Conservation (phyloP, 2,888 invertebrate genomes). For the Polymixis flavicincta region DNA sequence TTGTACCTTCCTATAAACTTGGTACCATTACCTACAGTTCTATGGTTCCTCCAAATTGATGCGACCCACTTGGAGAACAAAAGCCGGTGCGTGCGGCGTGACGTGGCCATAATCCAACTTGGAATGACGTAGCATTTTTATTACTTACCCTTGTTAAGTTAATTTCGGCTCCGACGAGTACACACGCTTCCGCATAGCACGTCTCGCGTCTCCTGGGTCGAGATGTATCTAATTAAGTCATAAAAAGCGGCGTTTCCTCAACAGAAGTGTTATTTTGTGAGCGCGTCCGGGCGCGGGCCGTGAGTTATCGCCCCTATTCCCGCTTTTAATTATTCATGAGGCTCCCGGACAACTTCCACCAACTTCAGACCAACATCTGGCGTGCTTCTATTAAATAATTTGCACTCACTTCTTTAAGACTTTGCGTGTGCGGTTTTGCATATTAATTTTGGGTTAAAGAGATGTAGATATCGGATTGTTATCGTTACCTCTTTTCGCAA, state of each 20-base stretch:
- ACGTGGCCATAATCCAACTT: constrained; percentile 56
- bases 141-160: constrained; percentile 75
- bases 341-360: constrained; percentile 80
- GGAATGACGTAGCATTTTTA: constrained; percentile 67
- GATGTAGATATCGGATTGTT: constrained; percentile 17
- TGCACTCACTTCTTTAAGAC: constrained; percentile 80
- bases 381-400: constrained; percentile 84
- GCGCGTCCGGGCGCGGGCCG: constrained; percentile 69
- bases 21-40: constrained; percentile 33
- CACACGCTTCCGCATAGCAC: constrained; percentile 73
- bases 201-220: constrained; percentile 68
- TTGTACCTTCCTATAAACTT: constrained; percentile 20
- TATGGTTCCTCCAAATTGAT: constrained; percentile 39
- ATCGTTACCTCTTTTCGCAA: constrained; percentile 12
- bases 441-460: constrained; percentile 63
- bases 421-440: constrained; percentile 70
- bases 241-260: constrained; percentile 83
- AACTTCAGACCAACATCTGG: constrained; percentile 83
- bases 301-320: constrained; percentile 85
- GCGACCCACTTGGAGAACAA: constrained; percentile 60
- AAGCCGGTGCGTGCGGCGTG: constrained; percentile 49
- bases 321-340: constrained; percentile 88
- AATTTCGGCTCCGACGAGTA: constrained; percentile 75
- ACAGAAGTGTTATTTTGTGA: constrained; percentile 82
- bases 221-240: constrained; percentile 87